Conservation (phyloP, 1,140 invertebrate genomes). For the Drusus annulatus region DNA sequence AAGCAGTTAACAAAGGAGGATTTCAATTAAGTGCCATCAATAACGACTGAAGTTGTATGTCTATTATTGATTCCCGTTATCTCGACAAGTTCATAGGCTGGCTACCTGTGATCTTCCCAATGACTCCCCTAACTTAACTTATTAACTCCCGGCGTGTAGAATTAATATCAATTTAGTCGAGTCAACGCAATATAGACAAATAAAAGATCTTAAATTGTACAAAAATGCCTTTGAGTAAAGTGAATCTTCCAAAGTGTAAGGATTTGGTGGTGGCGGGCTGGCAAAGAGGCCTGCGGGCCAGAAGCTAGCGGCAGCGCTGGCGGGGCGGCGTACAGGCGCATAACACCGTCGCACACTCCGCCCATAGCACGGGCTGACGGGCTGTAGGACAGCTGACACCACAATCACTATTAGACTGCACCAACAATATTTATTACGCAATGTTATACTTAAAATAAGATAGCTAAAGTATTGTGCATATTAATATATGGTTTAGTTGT, state of each 20-base stretch:
- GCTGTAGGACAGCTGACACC: slow-evolving; percentile 49
- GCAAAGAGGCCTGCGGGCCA: no score
- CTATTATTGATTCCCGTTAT: slow-evolving; percentile 50
- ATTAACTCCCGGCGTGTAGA: slow-evolving; percentile 1
- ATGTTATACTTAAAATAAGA: slow-evolving; percentile 59
- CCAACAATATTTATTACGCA: slow-evolving; percentile 59
- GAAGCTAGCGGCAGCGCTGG: no score
- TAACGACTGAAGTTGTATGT: slow-evolving; percentile 55
- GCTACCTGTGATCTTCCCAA: slow-evolving; percentile 46
- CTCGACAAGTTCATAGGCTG: background rate
- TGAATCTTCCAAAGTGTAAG: slow-evolving; percentile 55
- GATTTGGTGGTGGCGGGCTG: slow-evolving; percentile 30
- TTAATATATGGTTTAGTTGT: slow-evolving; percentile 37
- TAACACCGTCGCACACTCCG: no score
- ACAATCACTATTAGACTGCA: slow-evolving; percentile 60
- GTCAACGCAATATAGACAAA: slow-evolving; percentile 50
- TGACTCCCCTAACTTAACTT: background rate
- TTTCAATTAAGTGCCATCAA: slow-evolving; percentile 58
- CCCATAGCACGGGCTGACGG: background rate
- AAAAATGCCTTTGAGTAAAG: slow-evolving; percentile 59
- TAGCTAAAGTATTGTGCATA: slow-evolving; percentile 57
- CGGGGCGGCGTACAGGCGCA: no score
- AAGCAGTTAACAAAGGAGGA: slow-evolving; percentile 54
- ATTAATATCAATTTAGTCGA: slow-evolving; percentile 6
- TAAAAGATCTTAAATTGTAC: slow-evolving; percentile 55